Evolutionary conservation across 2,888 invertebrate genomes (phyloP).

Genomic region (Dichetophora obliterata): DNA sequence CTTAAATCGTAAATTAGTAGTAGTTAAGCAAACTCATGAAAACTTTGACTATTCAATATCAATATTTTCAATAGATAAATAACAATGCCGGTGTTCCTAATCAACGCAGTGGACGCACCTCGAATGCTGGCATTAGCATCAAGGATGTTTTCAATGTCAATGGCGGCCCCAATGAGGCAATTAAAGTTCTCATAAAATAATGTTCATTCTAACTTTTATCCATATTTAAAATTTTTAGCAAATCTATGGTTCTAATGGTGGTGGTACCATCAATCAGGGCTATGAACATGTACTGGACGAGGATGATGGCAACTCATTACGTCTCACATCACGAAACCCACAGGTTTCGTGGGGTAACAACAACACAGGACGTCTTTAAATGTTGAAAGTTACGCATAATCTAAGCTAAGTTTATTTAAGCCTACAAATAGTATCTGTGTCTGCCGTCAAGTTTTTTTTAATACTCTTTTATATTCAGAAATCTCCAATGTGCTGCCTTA

Average conservation of each 20-base stretch:
- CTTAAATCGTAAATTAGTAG: too few relatives aligned
- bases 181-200: background rate
- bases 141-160: slow-evolving; percentile 85
- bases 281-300: slow-evolving; percentile 80
- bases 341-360: slow-evolving; percentile 74
- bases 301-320: slow-evolving; percentile 80
- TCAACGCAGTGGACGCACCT: slow-evolving; percentile 78
- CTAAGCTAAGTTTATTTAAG: slow-evolving; percentile 24
- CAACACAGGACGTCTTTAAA: slow-evolving; percentile 67
- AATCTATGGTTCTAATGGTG: slow-evolving; percentile 71
- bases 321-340: slow-evolving; percentile 77
- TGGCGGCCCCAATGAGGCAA: slow-evolving; percentile 68
- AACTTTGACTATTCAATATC: too few relatives aligned
- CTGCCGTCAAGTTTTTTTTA: background rate
- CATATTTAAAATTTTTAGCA: slow-evolving; percentile 45
- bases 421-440: background rate
- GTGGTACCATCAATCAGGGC: slow-evolving; percentile 82
- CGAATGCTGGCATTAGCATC: slow-evolving; percentile 83
- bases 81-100: slow-evolving; percentile 72
- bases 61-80: slow-evolving; percentile 70
- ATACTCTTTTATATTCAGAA: background rate
- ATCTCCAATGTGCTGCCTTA: background rate
- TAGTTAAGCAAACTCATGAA: too few relatives aligned
- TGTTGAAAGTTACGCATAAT: background rate
- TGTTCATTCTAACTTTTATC: too few relatives aligned